Evolutionary conservation across 2,888 invertebrate species (phyloP).

Genomic region (Sinodicranocentrus sp.): DNA sequence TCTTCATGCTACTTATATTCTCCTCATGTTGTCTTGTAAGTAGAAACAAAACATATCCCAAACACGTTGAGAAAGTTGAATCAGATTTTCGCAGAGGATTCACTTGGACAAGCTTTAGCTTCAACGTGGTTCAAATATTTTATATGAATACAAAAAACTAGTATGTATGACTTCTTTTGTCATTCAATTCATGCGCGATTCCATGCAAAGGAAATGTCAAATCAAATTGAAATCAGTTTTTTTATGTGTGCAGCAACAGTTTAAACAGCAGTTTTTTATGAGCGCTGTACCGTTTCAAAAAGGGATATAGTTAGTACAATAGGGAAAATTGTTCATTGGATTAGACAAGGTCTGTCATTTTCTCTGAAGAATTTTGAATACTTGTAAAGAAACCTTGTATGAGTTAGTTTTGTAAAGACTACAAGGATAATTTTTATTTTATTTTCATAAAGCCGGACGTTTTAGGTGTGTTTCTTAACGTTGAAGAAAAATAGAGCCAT

Average conservation of each 20-base stretch:
- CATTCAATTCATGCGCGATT: neutral
- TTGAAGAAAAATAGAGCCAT: conserved; percentile 3
- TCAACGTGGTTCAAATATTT: too few relatives aligned
- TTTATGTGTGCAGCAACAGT: neutral
- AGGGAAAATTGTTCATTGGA: neutral
- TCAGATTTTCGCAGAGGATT: conserved; percentile 28
- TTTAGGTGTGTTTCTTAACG: neutral
- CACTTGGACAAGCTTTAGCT: conserved; percentile 3
- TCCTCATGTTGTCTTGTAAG: neutral
- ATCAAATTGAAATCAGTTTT: conserved; percentile 39
- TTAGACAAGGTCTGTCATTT: conserved; percentile 8
- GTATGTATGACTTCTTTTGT: neutral
- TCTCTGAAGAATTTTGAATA: neutral
- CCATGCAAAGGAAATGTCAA: conserved; percentile 25
- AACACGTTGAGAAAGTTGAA: conserved; percentile 34
- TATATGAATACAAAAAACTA: neutral
- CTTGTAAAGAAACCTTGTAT: too few relatives aligned
- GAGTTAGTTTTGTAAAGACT: too few relatives aligned
- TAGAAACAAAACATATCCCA: neutral
- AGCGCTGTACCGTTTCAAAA: conserved; percentile 20
- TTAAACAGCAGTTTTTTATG: conserved; percentile 1
- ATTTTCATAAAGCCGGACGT: neutral
- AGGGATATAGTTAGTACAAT: neutral
- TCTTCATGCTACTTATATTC: too few relatives aligned
- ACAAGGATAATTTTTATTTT: neutral